These are phyloP conservation scores for Amaurobius ferox DNA, from an alignment of 2,888 invertebrate species.

Conservation along the genomic window DNA sequence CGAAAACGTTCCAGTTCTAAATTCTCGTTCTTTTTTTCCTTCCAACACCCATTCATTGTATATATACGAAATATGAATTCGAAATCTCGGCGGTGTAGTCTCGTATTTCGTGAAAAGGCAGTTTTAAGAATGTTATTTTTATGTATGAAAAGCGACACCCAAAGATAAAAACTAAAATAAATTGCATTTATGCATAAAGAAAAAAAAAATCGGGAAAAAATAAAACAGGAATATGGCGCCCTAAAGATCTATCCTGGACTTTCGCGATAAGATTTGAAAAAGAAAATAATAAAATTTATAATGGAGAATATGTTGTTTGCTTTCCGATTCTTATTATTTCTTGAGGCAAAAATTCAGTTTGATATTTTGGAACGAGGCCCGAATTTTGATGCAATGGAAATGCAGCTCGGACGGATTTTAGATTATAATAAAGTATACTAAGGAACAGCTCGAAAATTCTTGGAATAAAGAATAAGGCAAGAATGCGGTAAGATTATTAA, in stretches of 20 bases:
- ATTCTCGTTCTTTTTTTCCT: too few relatives aligned
- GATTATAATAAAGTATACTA: too few relatives aligned
- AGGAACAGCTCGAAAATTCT: too few relatives aligned
- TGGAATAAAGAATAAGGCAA: too few relatives aligned
- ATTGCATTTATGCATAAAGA: conserved; percentile 58
- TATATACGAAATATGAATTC: conserved; percentile 43
- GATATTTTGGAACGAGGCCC: conserved; percentile 44
- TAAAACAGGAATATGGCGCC: background rate
- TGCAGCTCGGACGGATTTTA: background rate
- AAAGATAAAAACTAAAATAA: conserved; percentile 47
- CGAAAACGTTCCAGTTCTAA: too few relatives aligned
- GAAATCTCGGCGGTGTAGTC: conserved; percentile 31
- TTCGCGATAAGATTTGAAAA: conserved; percentile 47
- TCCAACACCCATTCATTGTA: too few relatives aligned
- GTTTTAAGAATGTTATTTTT: conserved; percentile 48
- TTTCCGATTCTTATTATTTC: conserved; percentile 13
- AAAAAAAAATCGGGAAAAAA: background rate
- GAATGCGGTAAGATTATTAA: too few relatives aligned
- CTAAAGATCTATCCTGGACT: conserved; percentile 37
- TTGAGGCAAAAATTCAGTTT: conserved; percentile 35
- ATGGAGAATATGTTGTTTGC: conserved; percentile 28
- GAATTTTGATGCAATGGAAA: conserved; percentile 10
- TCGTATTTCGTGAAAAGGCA: conserved; percentile 15
- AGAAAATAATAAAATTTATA: conserved; percentile 44
- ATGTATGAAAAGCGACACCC: conserved; percentile 46